Evolutionary conservation across 2,113 vertebrate genomes (phyloP).

Genomic region (Platycercus adscitus): DNA sequence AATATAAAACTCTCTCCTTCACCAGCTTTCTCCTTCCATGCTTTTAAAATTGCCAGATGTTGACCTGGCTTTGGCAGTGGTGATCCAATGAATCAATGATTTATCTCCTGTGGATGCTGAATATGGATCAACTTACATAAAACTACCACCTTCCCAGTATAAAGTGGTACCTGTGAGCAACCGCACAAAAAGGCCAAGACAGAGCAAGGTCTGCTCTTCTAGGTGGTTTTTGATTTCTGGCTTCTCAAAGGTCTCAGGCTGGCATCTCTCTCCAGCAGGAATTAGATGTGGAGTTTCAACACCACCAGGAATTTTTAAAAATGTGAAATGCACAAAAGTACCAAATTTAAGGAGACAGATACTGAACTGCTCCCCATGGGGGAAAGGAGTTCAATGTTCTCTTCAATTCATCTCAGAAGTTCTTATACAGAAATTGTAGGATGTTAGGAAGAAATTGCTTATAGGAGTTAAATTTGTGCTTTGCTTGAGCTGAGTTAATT

Average conservation of each 20-base stretch:
- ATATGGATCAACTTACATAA: background rate
- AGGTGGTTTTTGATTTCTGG: background rate
- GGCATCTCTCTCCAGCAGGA: background rate
- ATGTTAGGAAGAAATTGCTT: background rate
- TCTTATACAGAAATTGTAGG: background rate
- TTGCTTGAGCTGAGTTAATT: background rate
- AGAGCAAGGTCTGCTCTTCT: background rate
- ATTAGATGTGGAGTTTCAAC: background rate
- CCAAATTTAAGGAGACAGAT: background rate
- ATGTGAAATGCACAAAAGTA: background rate
- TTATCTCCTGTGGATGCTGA: background rate
- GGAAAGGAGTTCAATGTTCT: background rate
- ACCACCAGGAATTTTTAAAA: background rate
- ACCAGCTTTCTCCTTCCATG: background rate
- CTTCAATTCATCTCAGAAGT: background rate
- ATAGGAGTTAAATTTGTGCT: background rate
- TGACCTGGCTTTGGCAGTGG: background rate
- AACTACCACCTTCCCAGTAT: background rate
- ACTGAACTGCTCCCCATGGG: background rate
- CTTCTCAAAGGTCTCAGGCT: background rate
- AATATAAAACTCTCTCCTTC: background rate
- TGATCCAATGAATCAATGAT: background rate
- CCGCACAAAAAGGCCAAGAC: background rate
- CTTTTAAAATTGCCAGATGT: background rate
- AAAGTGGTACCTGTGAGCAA: background rate